A percentile compares a stretch with the other conserved stretches of the same genome.
Evolutionary conservation across 2,113 vertebrate species (phyloP).

Genomic region (Pomatorhinus ruficollis): DNA sequence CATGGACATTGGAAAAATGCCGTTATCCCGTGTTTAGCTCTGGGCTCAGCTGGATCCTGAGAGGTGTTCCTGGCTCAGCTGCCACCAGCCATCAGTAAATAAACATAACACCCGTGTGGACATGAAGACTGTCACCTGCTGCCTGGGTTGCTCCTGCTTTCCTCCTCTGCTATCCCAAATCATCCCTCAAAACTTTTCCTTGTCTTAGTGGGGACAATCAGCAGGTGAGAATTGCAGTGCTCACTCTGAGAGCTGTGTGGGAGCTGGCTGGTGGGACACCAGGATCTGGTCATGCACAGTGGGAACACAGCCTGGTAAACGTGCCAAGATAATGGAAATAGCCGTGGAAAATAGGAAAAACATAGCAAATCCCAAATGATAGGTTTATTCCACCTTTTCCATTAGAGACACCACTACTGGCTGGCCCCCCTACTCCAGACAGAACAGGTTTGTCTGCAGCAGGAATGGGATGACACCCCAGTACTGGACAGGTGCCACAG

Average conservation of each 20-base stretch:
- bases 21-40: accelerated
- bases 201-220: no score
- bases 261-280: not conserved
- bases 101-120: accelerated
- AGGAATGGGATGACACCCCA: not conserved
- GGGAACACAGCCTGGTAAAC: not conserved
- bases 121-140: not conserved
- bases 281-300: accelerated
- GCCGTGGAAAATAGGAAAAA: not conserved
- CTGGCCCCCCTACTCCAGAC: not conserved
- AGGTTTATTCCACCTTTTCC: not conserved
- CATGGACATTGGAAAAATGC: accelerated
- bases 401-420: not conserved
- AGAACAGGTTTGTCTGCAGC: not conserved
- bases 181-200: accelerated
- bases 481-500: not conserved
- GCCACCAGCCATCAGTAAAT: not conserved
- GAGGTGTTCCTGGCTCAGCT: not conserved
- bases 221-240: not conserved
- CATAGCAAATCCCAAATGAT: not conserved
- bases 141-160: not conserved
- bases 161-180: not conserved
- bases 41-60: accelerated
- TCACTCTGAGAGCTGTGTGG: accelerated
- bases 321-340: not conserved